A percentile compares a stretch with the other conserved stretches of the same genome.
Evolutionary conservation across 2,888 invertebrate genomes (phyloP).

Genomic region (Galerucella pusilla): DNA sequence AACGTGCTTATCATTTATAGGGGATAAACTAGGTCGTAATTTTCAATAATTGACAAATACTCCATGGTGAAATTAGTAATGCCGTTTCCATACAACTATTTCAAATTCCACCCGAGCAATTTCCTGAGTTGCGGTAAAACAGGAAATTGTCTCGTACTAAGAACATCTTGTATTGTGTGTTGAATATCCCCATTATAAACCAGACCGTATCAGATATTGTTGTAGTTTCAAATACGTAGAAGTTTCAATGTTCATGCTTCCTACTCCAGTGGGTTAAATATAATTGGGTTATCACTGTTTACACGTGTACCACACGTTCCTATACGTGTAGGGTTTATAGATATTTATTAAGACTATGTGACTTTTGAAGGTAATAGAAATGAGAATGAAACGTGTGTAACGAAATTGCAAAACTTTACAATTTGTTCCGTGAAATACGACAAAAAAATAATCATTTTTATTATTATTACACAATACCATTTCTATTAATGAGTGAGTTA

Average conservation of each 20-base stretch:
- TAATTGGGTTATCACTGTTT: slow-evolving; percentile 8
- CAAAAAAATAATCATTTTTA: not conserved
- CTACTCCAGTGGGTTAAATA: not conserved
- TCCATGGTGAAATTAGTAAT: not conserved
- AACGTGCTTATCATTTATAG: too few relatives aligned
- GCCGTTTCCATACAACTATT: not conserved
- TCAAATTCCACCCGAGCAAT: not conserved
- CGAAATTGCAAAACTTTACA: not conserved
- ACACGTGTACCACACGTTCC: not conserved
- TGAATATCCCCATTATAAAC: not conserved
- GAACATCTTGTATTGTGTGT: not conserved
- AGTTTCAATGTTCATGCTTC: slow-evolving; percentile 1
- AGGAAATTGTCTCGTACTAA: slow-evolving; percentile 2
- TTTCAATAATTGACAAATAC: not conserved
- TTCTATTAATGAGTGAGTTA: too few relatives aligned
- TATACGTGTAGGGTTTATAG: not conserved
- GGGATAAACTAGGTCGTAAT: too few relatives aligned
- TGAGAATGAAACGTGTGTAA: not conserved
- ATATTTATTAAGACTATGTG: not conserved
- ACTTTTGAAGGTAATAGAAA: not conserved
- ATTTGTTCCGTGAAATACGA: too few relatives aligned
- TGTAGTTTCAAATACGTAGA: not conserved
- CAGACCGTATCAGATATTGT: slow-evolving; percentile 1
- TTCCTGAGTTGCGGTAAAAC: not conserved
- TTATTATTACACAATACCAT: not conserved